Evolutionary conservation across 2,113 vertebrate species (phyloP).

Genomic region (Upupa epops): DNA sequence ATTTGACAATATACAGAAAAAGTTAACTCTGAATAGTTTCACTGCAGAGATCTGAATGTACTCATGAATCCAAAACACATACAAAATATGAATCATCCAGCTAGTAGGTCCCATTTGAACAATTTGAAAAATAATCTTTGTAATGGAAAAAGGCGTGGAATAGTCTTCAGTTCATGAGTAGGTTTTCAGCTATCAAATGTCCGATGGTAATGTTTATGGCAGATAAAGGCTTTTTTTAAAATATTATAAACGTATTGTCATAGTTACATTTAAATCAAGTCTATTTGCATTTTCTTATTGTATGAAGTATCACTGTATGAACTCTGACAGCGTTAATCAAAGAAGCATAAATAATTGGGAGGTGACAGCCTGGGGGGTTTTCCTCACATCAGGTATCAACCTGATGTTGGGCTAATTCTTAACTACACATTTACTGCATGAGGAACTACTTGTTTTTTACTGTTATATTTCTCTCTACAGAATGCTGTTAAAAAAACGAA

Average conservation of each 20-base stretch:
- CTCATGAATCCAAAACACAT: constrained; percentile 13
- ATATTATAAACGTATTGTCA: background rate
- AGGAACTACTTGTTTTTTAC: background rate
- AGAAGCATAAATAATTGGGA: background rate
- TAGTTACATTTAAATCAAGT: background rate
- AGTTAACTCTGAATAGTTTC: constrained; percentile 13
- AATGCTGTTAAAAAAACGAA: background rate
- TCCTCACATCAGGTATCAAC: background rate
- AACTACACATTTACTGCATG: background rate
- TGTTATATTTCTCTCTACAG: background rate
- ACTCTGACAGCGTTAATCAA: constrained; percentile 5
- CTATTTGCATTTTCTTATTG: background rate
- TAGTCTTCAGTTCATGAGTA: background rate
- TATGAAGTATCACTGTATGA: background rate
- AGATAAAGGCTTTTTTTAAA: background rate
- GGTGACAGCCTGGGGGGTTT: background rate
- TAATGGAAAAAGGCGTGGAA: background rate
- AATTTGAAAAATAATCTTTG: constrained; percentile 29
- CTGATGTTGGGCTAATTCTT: background rate
- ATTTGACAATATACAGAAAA: constrained; percentile 35
- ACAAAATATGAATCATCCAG: constrained; percentile 18
- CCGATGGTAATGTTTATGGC: background rate
- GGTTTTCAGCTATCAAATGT: constrained; percentile 2
- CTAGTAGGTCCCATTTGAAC: background rate
- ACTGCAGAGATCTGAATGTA: constrained; percentile 32